Evolutionary conservation across 2,113 vertebrate genomes (phyloP).

Genomic region (Panthera tigris): DNA sequence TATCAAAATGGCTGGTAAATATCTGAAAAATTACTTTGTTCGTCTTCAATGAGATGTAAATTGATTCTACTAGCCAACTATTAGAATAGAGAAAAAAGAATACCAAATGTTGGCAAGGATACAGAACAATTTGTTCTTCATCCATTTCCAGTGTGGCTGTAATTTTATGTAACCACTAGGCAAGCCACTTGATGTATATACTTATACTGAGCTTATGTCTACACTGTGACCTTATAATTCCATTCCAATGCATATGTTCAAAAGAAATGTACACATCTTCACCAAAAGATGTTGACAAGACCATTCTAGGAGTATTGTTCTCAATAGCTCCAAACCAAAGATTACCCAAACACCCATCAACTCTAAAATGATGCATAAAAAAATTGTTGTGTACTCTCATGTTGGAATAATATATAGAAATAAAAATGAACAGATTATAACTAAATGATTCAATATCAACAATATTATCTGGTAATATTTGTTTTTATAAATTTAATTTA

Average conservation of each 20-base stretch:
- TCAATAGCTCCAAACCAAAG: background rate
- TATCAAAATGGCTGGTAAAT: background rate
- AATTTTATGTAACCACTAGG: background rate
- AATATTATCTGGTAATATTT: background rate
- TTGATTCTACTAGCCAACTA: background rate
- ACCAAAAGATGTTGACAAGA: background rate
- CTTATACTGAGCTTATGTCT: background rate
- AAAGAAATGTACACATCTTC: background rate
- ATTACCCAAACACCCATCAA: background rate
- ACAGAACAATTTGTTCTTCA: background rate
- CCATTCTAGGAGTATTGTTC: background rate
- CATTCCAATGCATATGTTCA: background rate
- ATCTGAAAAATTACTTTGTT: background rate
- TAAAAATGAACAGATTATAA: background rate
- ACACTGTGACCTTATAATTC: background rate
- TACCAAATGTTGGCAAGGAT: background rate
- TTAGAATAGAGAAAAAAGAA: background rate
- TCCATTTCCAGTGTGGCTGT: background rate
- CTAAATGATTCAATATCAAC: background rate
- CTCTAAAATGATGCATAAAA: background rate
- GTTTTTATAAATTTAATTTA: background rate
- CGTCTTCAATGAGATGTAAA: background rate
- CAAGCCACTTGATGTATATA: background rate
- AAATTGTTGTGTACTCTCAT: background rate
- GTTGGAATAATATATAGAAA: background rate